Evolutionary conservation across 2,797 vertebrate genomes (phyloP).

Genomic region (Pelodytes ibericus): DNA sequence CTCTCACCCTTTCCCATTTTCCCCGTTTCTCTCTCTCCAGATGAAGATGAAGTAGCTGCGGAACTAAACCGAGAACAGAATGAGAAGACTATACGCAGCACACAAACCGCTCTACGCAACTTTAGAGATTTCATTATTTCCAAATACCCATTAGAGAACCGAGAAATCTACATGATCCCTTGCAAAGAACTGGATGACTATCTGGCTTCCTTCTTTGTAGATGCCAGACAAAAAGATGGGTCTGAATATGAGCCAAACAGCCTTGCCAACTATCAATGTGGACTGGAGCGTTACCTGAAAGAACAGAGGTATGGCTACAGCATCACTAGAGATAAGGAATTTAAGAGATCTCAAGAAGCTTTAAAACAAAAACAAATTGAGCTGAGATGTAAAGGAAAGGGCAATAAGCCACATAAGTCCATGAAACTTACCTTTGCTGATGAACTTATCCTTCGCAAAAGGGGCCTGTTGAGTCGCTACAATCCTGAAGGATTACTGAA

Average conservation of each 20-base stretch:
- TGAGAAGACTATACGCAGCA: slow-evolving; percentile 85
- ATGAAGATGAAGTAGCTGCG: slow-evolving; percentile 79
- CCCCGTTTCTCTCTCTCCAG: slow-evolving; percentile 60
- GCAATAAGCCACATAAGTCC: slow-evolving; percentile 84
- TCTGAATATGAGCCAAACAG: slow-evolving; percentile 85
- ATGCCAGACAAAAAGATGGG: slow-evolving; percentile 82
- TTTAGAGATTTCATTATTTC: slow-evolving; percentile 83
- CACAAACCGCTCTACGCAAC: slow-evolving; percentile 81
- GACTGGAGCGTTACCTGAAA: slow-evolving; percentile 81
- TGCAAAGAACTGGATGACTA: slow-evolving; percentile 82
- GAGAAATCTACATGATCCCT: slow-evolving; percentile 82
- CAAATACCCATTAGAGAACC: slow-evolving; percentile 80
- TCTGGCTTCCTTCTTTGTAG: slow-evolving; percentile 84
- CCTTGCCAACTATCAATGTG: slow-evolving; percentile 84
- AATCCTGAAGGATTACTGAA: slow-evolving; percentile 82
- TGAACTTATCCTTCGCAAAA: slow-evolving; percentile 80
- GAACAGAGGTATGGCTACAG: slow-evolving; percentile 82
- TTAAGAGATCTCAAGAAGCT: slow-evolving; percentile 82
- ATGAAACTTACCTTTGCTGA: slow-evolving; percentile 86
- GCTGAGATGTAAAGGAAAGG: slow-evolving; percentile 83
- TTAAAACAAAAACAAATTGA: slow-evolving; percentile 84
- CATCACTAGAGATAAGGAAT: slow-evolving; percentile 83
- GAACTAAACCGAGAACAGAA: slow-evolving; percentile 84
- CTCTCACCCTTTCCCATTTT: slow-evolving; percentile 59
- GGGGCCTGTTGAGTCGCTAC: slow-evolving; percentile 79